phyloP scores from a whole-genome alignment of 2,113 vertebrate genomes.

The Dunckerocampus dactyliophorus region DNA sequence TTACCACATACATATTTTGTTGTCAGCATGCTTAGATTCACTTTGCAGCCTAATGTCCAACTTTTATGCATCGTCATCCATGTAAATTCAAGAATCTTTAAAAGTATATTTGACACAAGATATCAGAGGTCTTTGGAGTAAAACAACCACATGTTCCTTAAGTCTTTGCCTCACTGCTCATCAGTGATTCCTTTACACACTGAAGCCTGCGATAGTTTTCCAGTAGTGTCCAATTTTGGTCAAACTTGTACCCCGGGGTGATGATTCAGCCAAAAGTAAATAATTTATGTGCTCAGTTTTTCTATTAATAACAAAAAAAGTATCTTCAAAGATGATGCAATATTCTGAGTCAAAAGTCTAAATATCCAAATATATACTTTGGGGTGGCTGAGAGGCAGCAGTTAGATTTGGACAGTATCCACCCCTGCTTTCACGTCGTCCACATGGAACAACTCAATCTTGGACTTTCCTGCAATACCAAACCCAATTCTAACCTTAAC shows the following conservation, averaged over 20 bases:
- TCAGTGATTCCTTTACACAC: background rate
- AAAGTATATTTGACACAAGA: background rate
- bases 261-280: conserved; percentile 7
- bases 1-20: no score
- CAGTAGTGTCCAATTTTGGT: background rate
- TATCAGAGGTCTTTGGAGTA: background rate
- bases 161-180: background rate
- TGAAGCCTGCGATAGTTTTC: background rate
- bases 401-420: conserved; percentile 41
- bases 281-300: background rate
- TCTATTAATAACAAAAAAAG: conserved; percentile 3
- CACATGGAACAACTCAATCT: conserved; percentile 54
- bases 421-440: conserved; percentile 46
- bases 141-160: background rate
- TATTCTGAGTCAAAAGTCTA: background rate
- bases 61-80: no score
- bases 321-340: conserved; percentile 3
- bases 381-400: conserved; percentile 28
- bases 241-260: background rate
- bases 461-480: conserved; percentile 60
- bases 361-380: conserved; percentile 21
- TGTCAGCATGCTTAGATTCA: no score
- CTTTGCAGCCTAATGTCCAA: no score
- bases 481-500: conserved; percentile 60
- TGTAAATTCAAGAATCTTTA: background rate